These are phyloP conservation scores for Dolomedes plantarius DNA, from an alignment of 2,888 invertebrate species.

Conservation along the genomic window DNA sequence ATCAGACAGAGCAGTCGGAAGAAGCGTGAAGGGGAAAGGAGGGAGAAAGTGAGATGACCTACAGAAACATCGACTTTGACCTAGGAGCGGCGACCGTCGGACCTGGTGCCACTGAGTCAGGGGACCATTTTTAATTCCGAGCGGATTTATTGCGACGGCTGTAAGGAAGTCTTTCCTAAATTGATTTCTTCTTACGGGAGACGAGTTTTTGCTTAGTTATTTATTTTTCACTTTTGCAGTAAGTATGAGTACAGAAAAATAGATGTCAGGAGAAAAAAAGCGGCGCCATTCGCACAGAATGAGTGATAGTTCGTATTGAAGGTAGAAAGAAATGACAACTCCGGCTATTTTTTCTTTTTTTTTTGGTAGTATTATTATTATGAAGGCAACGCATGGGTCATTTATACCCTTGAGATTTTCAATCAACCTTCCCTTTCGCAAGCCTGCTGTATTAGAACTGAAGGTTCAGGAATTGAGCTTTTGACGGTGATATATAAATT, in stretches of 20 bases:
- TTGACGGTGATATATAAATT: background rate
- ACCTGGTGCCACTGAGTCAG: slow-evolving; percentile 63
- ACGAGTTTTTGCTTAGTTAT: slow-evolving; percentile 34
- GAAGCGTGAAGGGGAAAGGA: slow-evolving; percentile 28
- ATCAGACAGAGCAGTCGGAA: slow-evolving; percentile 33
- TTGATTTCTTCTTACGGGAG: slow-evolving; percentile 64
- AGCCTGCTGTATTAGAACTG: background rate
- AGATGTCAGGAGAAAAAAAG: slow-evolving; percentile 24
- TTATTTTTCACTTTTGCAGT: slow-evolving; percentile 58
- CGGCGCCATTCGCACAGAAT: slow-evolving; percentile 30
- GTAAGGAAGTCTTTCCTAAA: slow-evolving; percentile 55
- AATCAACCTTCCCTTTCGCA: slow-evolving; percentile 17
- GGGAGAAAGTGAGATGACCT: slow-evolving; percentile 62
- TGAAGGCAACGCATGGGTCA: slow-evolving; percentile 31
- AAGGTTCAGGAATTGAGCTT: background rate
- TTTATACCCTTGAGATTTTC: slow-evolving; percentile 43
- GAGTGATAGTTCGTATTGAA: slow-evolving; percentile 56
- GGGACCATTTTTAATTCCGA: slow-evolving; percentile 65
- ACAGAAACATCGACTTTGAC: slow-evolving; percentile 62
- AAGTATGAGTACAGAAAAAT: slow-evolving; percentile 45
- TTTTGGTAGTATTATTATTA: slow-evolving; percentile 34
- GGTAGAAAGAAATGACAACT: slow-evolving; percentile 49
- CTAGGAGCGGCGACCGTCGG: slow-evolving; percentile 49
- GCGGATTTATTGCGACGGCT: slow-evolving; percentile 56
- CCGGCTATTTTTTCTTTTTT: no score